Evolutionary conservation across 2,888 invertebrate species (phyloP).

Genomic region (Chironomus riparius): DNA sequence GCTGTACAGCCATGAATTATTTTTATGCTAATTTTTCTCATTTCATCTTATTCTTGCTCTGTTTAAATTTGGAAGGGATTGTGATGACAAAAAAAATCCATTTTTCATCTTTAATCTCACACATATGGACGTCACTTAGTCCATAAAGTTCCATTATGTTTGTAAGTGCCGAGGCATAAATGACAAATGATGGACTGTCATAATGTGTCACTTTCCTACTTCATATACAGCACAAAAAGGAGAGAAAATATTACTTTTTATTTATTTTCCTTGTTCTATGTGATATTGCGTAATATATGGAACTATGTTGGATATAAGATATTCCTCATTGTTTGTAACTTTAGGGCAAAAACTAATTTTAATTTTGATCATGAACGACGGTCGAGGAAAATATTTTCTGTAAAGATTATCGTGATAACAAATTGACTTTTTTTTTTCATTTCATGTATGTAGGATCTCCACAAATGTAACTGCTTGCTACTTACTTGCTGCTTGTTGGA

Average conservation of each 20-base stretch:
- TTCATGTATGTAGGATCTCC: too few relatives aligned
- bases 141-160: background rate
- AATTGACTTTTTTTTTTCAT: background rate
- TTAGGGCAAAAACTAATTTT: constrained; percentile 9
- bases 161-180: background rate
- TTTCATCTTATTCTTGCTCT: background rate
- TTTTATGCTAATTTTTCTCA: constrained; percentile 5
- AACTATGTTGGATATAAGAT: too few relatives aligned
- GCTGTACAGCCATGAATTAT: background rate
- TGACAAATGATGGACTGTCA: constrained; percentile 19
- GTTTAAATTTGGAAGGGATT: background rate
- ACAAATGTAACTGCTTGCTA: background rate
- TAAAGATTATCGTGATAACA: background rate
- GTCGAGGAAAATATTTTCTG: background rate
- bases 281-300: too few relatives aligned
- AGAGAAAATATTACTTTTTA: background rate
- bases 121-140: background rate
- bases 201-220: constrained; percentile 7
- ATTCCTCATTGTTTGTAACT: background rate
- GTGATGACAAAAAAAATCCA: background rate
- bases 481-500: background rate
- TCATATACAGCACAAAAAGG: background rate
- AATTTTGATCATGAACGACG: constrained; percentile 5
- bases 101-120: background rate
- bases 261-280: background rate